A percentile compares a stretch with the other conserved stretches of the same genome.
These are phyloP conservation scores for Oenanthe oenanthe DNA, from an alignment of 2,113 vertebrate species.

Conservation along the genomic window DNA sequence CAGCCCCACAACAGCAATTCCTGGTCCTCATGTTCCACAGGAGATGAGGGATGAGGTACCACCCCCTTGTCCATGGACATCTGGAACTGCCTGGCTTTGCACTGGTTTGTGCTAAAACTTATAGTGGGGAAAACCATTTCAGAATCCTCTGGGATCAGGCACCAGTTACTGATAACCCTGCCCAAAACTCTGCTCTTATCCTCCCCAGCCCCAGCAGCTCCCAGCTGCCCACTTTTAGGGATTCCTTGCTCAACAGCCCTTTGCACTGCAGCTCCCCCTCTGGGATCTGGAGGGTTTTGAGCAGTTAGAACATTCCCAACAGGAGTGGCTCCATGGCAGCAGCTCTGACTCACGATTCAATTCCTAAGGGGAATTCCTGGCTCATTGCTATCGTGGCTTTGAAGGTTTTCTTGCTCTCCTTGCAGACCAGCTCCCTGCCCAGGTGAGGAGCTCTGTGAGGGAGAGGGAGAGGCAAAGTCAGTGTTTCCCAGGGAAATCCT, in stretches of 20 bases:
- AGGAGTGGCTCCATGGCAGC: fast-evolving
- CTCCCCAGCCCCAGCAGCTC: neutral
- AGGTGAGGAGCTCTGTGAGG: constrained; percentile 90
- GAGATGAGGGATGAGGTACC: neutral
- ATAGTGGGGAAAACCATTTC: fast-evolving
- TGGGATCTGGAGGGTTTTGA: fast-evolving
- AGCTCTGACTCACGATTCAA: constrained; percentile 88
- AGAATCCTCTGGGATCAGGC: neutral
- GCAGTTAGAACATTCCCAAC: neutral
- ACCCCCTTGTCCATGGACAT: fast-evolving
- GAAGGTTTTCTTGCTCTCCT: constrained; percentile 99
- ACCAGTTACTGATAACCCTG: neutral
- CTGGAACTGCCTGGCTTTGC: neutral
- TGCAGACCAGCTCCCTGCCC: constrained; percentile 95
- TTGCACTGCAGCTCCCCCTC: neutral
- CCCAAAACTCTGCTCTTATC: neutral
- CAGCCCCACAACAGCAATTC: neutral
- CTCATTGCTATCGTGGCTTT: constrained; percentile 99
- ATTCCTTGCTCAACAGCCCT: no score
- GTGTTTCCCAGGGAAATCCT: neutral
- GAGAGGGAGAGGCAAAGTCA: neutral
- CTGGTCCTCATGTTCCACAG: fast-evolving
- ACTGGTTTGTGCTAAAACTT: neutral
- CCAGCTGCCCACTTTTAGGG: fast-evolving
- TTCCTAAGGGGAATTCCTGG: constrained; percentile 95